Evolutionary conservation across 2,888 invertebrate genomes (phyloP).

Genomic region (Matsumyia berberina): DNA sequence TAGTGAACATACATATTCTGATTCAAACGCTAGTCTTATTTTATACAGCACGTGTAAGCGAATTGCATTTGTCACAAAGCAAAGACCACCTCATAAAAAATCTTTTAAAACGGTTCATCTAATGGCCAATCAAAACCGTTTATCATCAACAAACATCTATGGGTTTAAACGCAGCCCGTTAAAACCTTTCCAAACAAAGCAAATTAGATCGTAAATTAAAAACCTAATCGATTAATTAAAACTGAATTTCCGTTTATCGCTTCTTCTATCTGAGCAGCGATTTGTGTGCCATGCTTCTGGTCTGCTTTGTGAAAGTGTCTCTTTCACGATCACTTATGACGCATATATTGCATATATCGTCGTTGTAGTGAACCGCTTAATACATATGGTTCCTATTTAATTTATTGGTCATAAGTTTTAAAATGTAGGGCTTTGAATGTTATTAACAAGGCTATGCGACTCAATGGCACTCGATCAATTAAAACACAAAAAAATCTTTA

Average conservation of each 20-base stretch:
- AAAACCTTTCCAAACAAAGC: constrained; percentile 49
- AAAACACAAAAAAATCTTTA: constrained; percentile 8
- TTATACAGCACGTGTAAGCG: constrained; percentile 12
- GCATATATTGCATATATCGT: constrained; percentile 24
- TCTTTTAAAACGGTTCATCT: constrained; percentile 10
- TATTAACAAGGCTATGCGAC: constrained; percentile 40
- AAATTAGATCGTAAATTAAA: constrained; percentile 54
- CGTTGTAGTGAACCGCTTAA: constrained; percentile 25
- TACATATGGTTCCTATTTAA: constrained; percentile 29
- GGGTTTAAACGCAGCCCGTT: constrained; percentile 24
- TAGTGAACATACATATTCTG: neutral
- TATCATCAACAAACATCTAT: constrained; percentile 47
- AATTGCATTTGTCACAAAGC: constrained; percentile 9
- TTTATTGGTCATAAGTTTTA: constrained; percentile 46
- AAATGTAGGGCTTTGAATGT: constrained; percentile 14
- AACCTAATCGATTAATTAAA: constrained; percentile 67
- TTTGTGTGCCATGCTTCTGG: constrained; percentile 5
- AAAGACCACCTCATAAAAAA: constrained; percentile 6
- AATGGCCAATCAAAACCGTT: constrained; percentile 51
- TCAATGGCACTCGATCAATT: constrained; percentile 40
- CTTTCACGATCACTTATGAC: constrained; percentile 45
- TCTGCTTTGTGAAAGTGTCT: constrained; percentile 48
- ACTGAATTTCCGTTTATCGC: constrained; percentile 36
- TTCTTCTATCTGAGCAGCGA: constrained; percentile 21
- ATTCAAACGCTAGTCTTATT: neutral